A percentile compares a stretch with the other conserved stretches of the same genome.
phyloP scores from a whole-genome alignment of 2,797 vertebrate genomes.

The Rhynchotus rufescens region DNA sequence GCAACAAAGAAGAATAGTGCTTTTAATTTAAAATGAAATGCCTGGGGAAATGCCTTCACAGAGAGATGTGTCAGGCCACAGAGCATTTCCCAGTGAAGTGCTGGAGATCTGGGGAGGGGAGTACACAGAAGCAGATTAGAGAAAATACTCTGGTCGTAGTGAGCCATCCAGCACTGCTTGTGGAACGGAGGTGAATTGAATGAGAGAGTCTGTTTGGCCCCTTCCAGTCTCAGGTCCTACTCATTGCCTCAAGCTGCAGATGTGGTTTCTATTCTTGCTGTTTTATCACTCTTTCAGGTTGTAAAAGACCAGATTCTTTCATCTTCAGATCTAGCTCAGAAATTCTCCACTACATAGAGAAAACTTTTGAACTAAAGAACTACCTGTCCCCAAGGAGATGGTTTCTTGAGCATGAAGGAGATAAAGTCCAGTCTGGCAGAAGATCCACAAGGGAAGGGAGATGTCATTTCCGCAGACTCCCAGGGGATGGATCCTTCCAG shows the following conservation, averaged over 20 bases:
- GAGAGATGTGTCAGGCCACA: background rate
- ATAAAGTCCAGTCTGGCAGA: background rate
- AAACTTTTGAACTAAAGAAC: background rate
- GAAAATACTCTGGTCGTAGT: fast-evolving
- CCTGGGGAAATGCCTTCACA: background rate
- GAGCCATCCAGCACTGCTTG: background rate
- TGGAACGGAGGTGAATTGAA: background rate
- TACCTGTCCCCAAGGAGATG: fast-evolving
- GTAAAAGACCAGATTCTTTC: background rate
- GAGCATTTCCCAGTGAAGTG: background rate
- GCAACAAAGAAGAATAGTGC: background rate
- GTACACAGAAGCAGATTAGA: background rate
- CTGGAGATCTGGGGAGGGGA: background rate
- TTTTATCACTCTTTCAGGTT: background rate
- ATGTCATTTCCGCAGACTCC: background rate
- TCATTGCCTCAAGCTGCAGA: background rate
- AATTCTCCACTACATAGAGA: background rate
- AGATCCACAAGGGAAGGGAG: background rate
- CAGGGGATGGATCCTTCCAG: fast-evolving
- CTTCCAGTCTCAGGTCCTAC: background rate
- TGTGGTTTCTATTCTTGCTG: background rate
- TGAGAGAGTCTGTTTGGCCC: background rate
- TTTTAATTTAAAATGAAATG: background rate
- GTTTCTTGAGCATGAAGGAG: background rate
- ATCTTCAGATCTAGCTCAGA: background rate